These are phyloP conservation scores for Sipunculus nudus DNA, from an alignment of 2,888 invertebrate species.

Conservation along the genomic window DNA sequence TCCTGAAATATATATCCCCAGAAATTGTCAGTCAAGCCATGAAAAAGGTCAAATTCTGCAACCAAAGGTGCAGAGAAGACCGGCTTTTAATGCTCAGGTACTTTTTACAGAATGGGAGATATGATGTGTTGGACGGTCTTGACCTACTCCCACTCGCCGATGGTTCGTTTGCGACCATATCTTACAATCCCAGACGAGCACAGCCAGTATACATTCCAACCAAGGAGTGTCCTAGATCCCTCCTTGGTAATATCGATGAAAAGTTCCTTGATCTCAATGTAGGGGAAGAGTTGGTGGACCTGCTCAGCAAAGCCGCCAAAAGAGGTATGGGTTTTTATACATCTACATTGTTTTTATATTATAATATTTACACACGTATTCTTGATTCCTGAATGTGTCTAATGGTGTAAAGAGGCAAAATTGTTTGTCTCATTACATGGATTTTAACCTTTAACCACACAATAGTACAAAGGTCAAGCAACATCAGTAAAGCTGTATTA, in stretches of 20 bases:
- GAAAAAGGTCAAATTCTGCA: conserved; percentile 26
- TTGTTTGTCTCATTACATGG: too few species aligned
- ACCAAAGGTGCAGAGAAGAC: neutral
- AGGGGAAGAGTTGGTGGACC: conserved; percentile 27
- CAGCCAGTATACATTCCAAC: conserved; percentile 21
- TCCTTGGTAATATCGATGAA: conserved; percentile 33
- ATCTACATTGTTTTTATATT: too few species aligned
- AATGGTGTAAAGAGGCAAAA: too few species aligned
- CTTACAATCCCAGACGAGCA: conserved; percentile 24
- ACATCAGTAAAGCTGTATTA: too few species aligned
- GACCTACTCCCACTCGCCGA: conserved; percentile 45
- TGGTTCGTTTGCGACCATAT: conserved; percentile 30
- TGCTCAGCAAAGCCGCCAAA: neutral
- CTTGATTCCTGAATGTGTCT: too few species aligned
- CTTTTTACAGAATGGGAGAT: conserved; percentile 28
- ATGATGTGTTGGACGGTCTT: conserved; percentile 39
- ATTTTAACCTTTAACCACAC: too few species aligned
- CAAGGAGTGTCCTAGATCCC: conserved; percentile 8
- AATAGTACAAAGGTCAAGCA: too few species aligned
- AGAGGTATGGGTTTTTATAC: conserved; percentile 17
- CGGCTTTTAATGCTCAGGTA: conserved; percentile 5
- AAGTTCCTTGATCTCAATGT: conserved; percentile 36
- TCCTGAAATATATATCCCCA: conserved; percentile 28
- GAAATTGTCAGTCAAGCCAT: conserved; percentile 28
- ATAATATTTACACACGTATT: too few species aligned